Evolutionary conservation across 2,113 vertebrate genomes (phyloP).

Genomic region (Phaethornis superciliosus): DNA sequence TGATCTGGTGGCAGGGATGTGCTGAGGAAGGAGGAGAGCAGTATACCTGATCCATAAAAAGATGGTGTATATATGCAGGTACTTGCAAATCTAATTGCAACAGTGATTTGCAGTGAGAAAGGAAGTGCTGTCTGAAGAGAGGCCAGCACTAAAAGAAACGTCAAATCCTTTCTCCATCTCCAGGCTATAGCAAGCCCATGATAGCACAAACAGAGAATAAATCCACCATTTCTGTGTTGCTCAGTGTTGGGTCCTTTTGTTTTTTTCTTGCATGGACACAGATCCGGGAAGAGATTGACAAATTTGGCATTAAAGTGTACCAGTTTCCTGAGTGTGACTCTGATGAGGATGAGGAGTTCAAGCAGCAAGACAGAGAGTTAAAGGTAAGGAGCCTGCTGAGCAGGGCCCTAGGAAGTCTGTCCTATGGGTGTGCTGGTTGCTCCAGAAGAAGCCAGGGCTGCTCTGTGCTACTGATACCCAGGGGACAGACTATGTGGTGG

Average conservation of each 20-base stretch:
- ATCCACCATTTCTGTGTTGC: background rate
- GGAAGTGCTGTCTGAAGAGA: background rate
- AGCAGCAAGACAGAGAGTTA: constrained; percentile 93
- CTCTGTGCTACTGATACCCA: background rate
- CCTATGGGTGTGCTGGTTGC: background rate
- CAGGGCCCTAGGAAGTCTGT: background rate
- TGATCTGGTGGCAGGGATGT: background rate
- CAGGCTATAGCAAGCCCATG: background rate
- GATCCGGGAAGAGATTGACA: constrained; percentile 95
- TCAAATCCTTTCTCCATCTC: background rate
- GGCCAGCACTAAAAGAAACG: background rate
- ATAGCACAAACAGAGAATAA: background rate
- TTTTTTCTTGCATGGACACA: constrained; percentile 48
- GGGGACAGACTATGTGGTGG: background rate
- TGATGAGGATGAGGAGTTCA: constrained; percentile 94
- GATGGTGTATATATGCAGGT: background rate
- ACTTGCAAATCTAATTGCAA: background rate
- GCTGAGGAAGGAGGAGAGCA: background rate
- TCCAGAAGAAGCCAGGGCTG: background rate
- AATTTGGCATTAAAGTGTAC: constrained; percentile 94
- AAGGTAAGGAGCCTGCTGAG: constrained; percentile 78
- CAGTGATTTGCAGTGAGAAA: background rate
- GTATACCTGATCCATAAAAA: background rate
- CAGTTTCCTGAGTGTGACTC: constrained; percentile 97
- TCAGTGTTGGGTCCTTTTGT: background rate